These are phyloP conservation scores for Alloscopus bannaensis DNA, from an alignment of 2,888 invertebrate species.

Conservation along the genomic window DNA sequence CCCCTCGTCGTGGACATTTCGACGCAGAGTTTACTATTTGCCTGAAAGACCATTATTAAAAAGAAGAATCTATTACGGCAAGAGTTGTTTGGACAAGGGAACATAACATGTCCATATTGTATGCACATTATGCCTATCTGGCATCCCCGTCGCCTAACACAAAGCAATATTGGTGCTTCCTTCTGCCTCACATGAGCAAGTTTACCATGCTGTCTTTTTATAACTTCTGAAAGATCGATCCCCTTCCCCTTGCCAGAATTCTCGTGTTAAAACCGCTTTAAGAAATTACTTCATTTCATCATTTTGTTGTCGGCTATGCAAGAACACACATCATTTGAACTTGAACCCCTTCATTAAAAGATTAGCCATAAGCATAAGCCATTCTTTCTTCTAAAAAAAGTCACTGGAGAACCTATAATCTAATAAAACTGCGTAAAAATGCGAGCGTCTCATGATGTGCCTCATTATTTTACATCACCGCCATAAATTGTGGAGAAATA, in stretches of 20 bases:
- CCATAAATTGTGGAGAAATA: not conserved
- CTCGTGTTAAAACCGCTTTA: not conserved
- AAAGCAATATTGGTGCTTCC: no score
- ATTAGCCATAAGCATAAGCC: conserved; percentile 38
- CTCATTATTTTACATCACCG: conserved; percentile 12
- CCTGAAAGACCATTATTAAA: not conserved
- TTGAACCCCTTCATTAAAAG: conserved; percentile 38
- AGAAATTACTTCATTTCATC: conserved; percentile 15
- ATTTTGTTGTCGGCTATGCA: not conserved
- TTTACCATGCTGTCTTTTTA: conserved; percentile 1
- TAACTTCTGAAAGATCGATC: conserved; percentile 10
- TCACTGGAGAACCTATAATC: conserved; percentile 36
- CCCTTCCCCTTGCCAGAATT: not conserved
- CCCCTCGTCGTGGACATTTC: conserved; percentile 9
- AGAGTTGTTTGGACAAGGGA: not conserved
- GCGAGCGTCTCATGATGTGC: not conserved
- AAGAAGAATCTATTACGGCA: not conserved
- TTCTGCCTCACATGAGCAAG: no score
- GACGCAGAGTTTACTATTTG: not conserved
- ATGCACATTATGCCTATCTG: no score
- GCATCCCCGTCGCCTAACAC: no score
- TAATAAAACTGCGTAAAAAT: conserved; percentile 24
- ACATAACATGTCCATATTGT: no score
- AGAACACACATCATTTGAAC: conserved; percentile 5
- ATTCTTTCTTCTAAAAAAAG: conserved; percentile 13